Evolutionary conservation across 2,797 vertebrate species (phyloP).

Genomic region (Acanthurus tractus): DNA sequence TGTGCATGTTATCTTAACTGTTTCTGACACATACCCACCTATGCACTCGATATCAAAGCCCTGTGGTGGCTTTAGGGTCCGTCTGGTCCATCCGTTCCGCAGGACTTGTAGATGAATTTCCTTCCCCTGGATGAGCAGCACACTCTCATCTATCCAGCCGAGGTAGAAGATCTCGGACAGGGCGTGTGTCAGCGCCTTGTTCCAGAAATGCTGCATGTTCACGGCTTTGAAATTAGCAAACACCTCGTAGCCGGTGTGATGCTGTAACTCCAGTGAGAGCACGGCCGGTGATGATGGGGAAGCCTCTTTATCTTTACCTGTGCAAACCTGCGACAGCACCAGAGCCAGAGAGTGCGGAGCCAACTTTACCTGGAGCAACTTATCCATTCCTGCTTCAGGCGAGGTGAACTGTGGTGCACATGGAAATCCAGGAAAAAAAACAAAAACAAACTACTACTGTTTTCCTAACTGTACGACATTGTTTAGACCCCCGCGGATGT

Average conservation of each 20-base stretch:
- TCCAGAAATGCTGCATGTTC: conserved; percentile 98
- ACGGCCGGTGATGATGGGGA: background rate
- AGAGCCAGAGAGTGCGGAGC: conserved; percentile 95
- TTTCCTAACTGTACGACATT: background rate
- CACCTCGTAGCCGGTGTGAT: conserved; percentile 92
- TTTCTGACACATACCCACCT: conserved; percentile 79
- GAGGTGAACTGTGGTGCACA: background rate
- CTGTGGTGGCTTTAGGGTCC: conserved; percentile 90
- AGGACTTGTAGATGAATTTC: conserved; percentile 93
- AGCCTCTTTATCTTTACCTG: conserved; percentile 52
- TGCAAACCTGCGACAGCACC: conserved; percentile 86
- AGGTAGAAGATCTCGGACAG: conserved; percentile 94
- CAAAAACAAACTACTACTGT: no score
- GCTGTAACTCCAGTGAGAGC: conserved; percentile 76
- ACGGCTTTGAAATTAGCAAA: conserved; percentile 96
- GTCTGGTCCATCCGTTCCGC: conserved; percentile 92
- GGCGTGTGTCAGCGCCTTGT: conserved; percentile 92
- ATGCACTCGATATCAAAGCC: conserved; percentile 93
- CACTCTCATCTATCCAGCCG: conserved; percentile 95
- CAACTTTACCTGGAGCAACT: conserved; percentile 85
- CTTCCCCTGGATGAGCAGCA: conserved; percentile 94
- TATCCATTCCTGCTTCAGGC: conserved; percentile 81
- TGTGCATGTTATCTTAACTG: no score
- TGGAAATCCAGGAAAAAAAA: background rate
- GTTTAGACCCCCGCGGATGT: background rate